These are phyloP conservation scores for Procavia capensis DNA, from an alignment of 2,113 vertebrate genomes.

Conservation along the genomic window DNA sequence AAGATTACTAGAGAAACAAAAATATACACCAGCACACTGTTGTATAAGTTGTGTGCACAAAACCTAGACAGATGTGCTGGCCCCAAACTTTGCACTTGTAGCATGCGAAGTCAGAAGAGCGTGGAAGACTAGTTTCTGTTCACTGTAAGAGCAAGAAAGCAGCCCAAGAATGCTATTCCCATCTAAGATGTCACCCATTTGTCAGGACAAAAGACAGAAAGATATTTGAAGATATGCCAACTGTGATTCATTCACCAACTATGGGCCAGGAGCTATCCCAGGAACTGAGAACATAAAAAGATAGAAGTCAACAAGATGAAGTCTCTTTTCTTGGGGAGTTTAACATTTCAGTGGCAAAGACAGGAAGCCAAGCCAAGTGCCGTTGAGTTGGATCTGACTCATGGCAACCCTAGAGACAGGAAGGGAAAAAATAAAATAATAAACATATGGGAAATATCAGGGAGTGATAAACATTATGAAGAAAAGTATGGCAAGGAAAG, in stretches of 20 bases:
- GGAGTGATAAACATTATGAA: neutral
- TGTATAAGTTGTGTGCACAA: neutral
- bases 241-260: neutral
- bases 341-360: neutral
- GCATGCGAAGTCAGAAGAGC: neutral
- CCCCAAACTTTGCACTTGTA: neutral
- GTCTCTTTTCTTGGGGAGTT: neutral
- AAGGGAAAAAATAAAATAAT: neutral
- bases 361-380: no score
- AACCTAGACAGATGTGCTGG: neutral
- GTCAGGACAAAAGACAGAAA: neutral
- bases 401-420: no score
- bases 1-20: neutral
- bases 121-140: fast-evolving
- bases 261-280: neutral
- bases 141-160: neutral
- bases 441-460: no score
- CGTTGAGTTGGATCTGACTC: no score
- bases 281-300: no score
- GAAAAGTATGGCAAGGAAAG: neutral
- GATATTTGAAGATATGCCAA: neutral
- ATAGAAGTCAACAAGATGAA: neutral
- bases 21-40: neutral
- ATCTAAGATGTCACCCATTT: neutral
- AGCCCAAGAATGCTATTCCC: neutral